Evolutionary conservation across 2,888 invertebrate species (phyloP), one percentile per base, ranked within the genome.

Genomic region (Urechis unicinctus): DNA sequence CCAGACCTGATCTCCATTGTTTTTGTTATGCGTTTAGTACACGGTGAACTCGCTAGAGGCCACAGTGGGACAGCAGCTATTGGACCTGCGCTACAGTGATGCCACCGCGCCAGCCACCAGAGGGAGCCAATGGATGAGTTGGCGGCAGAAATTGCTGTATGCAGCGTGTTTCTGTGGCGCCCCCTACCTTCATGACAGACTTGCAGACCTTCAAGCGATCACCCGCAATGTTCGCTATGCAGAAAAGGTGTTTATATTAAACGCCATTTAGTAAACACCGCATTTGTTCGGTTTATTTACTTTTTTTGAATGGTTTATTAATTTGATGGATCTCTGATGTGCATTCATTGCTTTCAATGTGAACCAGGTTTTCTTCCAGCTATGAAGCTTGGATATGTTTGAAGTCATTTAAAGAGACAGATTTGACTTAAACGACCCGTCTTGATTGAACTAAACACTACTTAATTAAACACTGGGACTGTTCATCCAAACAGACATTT

Each of bases 1-100:
- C n/a, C n/a, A n/a, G n/a, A n/a, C n/a, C n/a, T n/a, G n/a, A 13
- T 36, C 36, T 36, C 36, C 9, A 13, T 3, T 9, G 21, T 44
- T 5, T 44, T 3, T 26, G 44, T n/a, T n/a, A n/a, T 28, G 17
- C 36, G 30, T 68, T 51, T 67, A 73, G 72, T 71, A 69, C 62
- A 63, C 72, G 2, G 52, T 73, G 13, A 61, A 59, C 24, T 62
- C 66, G 22, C 50, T 63, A 26, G 68, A 65, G 31, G 63, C 85
- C 4, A 88, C 89, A 13, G 88, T 92, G 81, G 92, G 92, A 0
- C 92, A 93, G 72, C 86, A 88, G 66, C 81, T 92, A 69, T 78
- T 93, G 5, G 86, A 87, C 41, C 80, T 92, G 41, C 84, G 85
- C 63, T 92, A 91, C 58, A 61, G 56, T 1, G 62, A 67, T 53